Evolutionary conservation across 2,888 invertebrate genomes (phyloP).

Genomic region (Lithophane socia): DNA sequence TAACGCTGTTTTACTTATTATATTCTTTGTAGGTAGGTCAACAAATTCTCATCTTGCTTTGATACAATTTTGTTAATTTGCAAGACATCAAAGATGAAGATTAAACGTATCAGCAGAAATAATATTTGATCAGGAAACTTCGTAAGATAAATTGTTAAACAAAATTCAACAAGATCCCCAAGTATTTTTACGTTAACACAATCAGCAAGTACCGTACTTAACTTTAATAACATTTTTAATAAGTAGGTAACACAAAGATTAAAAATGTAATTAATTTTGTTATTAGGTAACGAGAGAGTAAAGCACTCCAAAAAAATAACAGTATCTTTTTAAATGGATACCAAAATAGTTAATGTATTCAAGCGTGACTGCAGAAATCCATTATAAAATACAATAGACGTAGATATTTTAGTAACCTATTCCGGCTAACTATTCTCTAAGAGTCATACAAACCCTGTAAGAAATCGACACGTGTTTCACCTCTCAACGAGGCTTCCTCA

Average conservation of each 20-base stretch:
- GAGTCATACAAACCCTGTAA: too few relatives aligned
- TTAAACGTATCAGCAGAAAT: constrained; percentile 19
- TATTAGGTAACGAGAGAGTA: not conserved
- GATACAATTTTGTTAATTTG: constrained; percentile 2
- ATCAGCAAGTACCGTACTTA: not conserved
- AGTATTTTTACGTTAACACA: constrained; percentile 19
- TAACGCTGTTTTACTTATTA: not conserved
- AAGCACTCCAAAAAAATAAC: not conserved
- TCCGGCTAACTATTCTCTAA: too few relatives aligned
- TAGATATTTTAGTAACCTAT: too few relatives aligned
- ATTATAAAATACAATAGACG: too few relatives aligned
- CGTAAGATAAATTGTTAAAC: constrained; percentile 18
- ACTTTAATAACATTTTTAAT: constrained; percentile 11
- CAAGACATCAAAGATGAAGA: constrained; percentile 26
- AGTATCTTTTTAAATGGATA: not conserved
- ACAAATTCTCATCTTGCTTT: not conserved
- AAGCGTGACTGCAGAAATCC: too few relatives aligned
- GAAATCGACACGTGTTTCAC: too few relatives aligned
- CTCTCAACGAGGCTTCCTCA: too few relatives aligned
- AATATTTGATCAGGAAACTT: constrained; percentile 31
- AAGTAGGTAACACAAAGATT: not conserved
- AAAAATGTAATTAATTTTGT: not conserved
- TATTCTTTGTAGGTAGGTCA: not conserved
- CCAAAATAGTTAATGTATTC: too few relatives aligned
- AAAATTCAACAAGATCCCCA: constrained; percentile 10